A percentile compares a stretch with the other conserved stretches of the same genome.
These are phyloP conservation scores for Pammene fasciana DNA, from an alignment of 2,888 invertebrate genomes.

Conservation along the genomic window DNA sequence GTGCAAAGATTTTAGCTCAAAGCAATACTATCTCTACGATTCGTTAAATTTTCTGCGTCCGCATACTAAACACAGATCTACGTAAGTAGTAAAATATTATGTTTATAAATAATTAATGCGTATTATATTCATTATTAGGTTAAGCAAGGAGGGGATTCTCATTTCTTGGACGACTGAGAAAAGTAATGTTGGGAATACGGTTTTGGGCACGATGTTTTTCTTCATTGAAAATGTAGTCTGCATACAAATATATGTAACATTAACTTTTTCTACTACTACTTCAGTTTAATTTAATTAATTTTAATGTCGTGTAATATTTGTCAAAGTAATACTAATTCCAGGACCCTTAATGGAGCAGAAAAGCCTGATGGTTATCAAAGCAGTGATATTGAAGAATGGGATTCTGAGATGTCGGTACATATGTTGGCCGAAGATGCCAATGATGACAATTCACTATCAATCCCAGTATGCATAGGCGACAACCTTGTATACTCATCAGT, in stretches of 20 bases:
- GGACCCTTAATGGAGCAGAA: constrained; percentile 32
- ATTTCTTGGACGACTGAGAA: too few relatives aligned
- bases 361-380: constrained; percentile 42
- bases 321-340: not conserved
- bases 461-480: not conserved
- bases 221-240: too few relatives aligned
- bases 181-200: too few relatives aligned
- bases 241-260: too few relatives aligned
- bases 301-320: too few relatives aligned
- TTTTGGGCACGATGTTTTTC: too few relatives aligned
- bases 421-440: not conserved
- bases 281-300: too few relatives aligned
- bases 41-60: constrained; percentile 55
- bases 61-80: constrained; percentile 49
- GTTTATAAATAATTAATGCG: too few relatives aligned
- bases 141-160: too few relatives aligned
- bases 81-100: constrained; percentile 20
- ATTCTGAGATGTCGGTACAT: constrained; percentile 18
- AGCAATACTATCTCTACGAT: constrained; percentile 58
- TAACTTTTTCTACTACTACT: too few relatives aligned
- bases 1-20: constrained; percentile 42
- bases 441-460: not conserved
- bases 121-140: too few relatives aligned
- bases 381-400: constrained; percentile 47
- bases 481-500: constrained; percentile 4